These are phyloP conservation scores for Epinephelus cyanopodus DNA, from an alignment of 2,113 vertebrate genomes.

Conservation along the genomic window DNA sequence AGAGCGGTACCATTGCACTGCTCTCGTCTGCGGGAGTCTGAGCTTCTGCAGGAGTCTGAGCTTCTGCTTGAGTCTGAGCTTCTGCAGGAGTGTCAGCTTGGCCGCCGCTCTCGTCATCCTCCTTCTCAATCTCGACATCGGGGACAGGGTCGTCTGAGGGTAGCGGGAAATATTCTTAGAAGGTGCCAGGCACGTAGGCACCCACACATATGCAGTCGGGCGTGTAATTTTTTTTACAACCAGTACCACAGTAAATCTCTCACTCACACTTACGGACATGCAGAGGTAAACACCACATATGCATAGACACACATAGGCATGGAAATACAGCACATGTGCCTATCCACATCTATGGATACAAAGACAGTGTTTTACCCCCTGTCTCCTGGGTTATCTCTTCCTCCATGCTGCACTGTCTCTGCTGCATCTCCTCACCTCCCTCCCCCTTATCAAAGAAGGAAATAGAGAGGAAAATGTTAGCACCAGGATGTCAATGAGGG, in stretches of 20 bases:
- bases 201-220: conserved; percentile 4
- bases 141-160: conserved; percentile 62
- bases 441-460: conserved; percentile 83
- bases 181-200: not conserved
- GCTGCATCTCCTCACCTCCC: conserved; percentile 85
- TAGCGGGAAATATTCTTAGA: conserved; percentile 28
- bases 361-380: conserved; percentile 69
- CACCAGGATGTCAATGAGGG: conserved; percentile 11
- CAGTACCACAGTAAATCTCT: conserved; percentile 34
- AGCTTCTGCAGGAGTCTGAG: not conserved
- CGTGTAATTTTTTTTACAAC: not conserved
- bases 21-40: conserved; percentile 63
- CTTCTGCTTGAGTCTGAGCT: conserved; percentile 50
- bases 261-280: conserved; percentile 20
- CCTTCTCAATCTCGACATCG: conserved; percentile 64
- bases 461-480: conserved; percentile 35
- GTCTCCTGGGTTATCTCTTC: conserved; percentile 74
- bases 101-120: conserved; percentile 61
- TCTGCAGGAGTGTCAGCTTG: conserved; percentile 55
- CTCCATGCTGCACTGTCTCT: conserved; percentile 81
- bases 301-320: conserved; percentile 42
- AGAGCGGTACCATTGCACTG: conserved; percentile 47
- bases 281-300: conserved; percentile 40
- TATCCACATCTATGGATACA: conserved; percentile 23
- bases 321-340: conserved; percentile 9